phyloP scores from a whole-genome alignment of 1,140 invertebrate genomes.

The Callitettix versicolor region DNA sequence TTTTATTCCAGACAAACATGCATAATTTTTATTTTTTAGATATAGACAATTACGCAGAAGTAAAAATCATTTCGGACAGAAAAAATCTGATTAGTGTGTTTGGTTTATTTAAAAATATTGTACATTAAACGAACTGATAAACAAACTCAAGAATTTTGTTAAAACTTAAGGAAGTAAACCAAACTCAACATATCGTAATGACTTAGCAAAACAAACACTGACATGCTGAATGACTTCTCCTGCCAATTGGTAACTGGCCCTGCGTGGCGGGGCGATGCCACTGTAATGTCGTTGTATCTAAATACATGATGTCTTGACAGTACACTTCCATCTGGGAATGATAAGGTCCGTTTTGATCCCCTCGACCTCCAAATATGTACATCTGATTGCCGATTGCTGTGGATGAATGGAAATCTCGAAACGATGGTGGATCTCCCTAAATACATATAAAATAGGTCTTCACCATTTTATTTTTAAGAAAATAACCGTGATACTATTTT shows the following conservation, averaged over 20 bases:
- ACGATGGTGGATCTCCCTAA: slow-evolving; percentile 42
- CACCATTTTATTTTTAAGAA: neutral
- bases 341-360: slow-evolving; percentile 50
- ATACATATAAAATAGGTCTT: slow-evolving; percentile 5
- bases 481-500: neutral
- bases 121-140: too few species aligned
- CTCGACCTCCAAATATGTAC: slow-evolving; percentile 80
- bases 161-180: too few species aligned
- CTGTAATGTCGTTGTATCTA: slow-evolving; percentile 54
- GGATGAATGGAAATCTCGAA: slow-evolving; percentile 81
- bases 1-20: too few species aligned
- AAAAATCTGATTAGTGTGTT: too few species aligned
- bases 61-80: too few species aligned
- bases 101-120: too few species aligned
- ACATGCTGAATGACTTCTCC: slow-evolving; percentile 84
- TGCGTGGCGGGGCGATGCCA: slow-evolving; percentile 52
- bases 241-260: slow-evolving; percentile 50
- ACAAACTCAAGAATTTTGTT: too few species aligned
- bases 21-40: too few species aligned
- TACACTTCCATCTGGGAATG: slow-evolving; percentile 62
- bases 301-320: slow-evolving; percentile 61
- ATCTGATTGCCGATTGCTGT: slow-evolving; percentile 59
- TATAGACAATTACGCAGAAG: too few species aligned
- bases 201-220: slow-evolving; percentile 29
- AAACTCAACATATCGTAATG: too few species aligned